Percentiles rank a stretch among this genome's conserved stretches.
Conservation (phyloP, 1,140 invertebrate species). For the Bombus confusus region DNA sequence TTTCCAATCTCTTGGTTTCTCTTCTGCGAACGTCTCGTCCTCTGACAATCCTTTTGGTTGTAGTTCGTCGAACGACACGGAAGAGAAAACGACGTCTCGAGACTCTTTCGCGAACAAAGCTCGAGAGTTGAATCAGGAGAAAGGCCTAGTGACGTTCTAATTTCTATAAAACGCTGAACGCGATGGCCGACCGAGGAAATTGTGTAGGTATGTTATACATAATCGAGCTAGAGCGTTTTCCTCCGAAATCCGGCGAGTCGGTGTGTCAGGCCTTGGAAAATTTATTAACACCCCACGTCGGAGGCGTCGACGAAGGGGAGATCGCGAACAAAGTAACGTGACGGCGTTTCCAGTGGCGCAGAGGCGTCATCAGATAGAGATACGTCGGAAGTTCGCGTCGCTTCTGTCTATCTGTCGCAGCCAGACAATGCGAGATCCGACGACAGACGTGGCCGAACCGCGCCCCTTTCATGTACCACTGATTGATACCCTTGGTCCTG, state of each 20-base stretch:
- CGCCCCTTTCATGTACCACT: slow-evolving; percentile 75
- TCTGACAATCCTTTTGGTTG: not conserved
- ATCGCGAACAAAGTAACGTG: slow-evolving; percentile 60
- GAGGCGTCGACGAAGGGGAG: slow-evolving; percentile 10
- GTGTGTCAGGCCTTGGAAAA: not conserved
- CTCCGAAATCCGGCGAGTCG: not conserved
- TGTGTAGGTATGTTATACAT: no score
- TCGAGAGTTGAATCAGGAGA: not conserved
- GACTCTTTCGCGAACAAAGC: slow-evolving; percentile 13
- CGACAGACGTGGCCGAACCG: slow-evolving; percentile 71
- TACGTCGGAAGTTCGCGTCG: slow-evolving; percentile 62
- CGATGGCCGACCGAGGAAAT: not conserved
- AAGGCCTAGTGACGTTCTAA: not conserved
- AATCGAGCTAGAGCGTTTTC: not conserved
- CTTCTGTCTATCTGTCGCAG: slow-evolving; percentile 70
- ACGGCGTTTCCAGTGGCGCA: slow-evolving; percentile 53
- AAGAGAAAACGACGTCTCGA: not conserved
- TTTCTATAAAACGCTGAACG: not conserved
- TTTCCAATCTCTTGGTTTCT: slow-evolving; percentile 20
- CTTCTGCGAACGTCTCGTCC: not conserved
- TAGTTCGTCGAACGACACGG: not conserved
- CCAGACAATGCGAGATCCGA: slow-evolving; percentile 73
- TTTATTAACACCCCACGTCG: slow-evolving; percentile 28
- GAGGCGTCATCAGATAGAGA: slow-evolving; percentile 65
- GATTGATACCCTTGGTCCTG: slow-evolving; percentile 73